These are phyloP conservation scores for Protonibea diacanthus DNA, from an alignment of 2,797 vertebrate genomes.

Conservation along the genomic window DNA sequence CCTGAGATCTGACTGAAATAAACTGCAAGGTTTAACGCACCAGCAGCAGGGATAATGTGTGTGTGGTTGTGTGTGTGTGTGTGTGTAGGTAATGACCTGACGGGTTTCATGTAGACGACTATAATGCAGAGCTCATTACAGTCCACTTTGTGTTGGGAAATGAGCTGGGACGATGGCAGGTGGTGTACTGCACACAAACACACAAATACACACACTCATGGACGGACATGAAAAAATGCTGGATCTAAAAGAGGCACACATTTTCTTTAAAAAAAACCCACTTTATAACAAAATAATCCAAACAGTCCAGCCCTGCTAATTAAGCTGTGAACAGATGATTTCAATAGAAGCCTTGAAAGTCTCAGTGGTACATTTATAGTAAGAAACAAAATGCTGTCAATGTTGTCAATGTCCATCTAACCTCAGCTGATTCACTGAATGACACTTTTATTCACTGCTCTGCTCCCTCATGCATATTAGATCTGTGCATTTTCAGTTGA, in stretches of 20 bases:
- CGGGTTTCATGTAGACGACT: conserved; percentile 21
- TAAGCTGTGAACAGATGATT: background rate
- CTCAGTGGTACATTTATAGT: background rate
- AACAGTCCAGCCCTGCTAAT: background rate
- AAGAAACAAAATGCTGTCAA: background rate
- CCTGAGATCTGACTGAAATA: conserved; percentile 29
- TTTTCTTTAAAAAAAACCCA: background rate
- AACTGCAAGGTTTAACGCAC: background rate
- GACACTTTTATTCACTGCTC: conserved; percentile 12
- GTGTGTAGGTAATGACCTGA: conserved; percentile 41
- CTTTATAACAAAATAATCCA: conserved; percentile 1
- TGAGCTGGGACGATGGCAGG: conserved; percentile 63
- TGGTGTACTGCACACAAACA: conserved; percentile 19
- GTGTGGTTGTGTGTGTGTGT: conserved; percentile 8
- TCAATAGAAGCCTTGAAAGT: background rate
- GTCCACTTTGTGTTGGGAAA: conserved; percentile 63
- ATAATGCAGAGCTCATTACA: conserved; percentile 60
- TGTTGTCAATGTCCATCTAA: background rate
- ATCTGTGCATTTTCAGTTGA: conserved; percentile 14
- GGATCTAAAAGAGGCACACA: background rate
- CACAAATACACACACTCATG: background rate
- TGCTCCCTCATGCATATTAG: conserved; percentile 15
- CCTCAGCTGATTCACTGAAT: background rate
- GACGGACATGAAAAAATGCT: background rate
- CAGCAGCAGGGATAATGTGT: conserved; percentile 1